Evolutionary conservation across 2,113 vertebrate species (phyloP).

Genomic region (Notarius lentiginosus): DNA sequence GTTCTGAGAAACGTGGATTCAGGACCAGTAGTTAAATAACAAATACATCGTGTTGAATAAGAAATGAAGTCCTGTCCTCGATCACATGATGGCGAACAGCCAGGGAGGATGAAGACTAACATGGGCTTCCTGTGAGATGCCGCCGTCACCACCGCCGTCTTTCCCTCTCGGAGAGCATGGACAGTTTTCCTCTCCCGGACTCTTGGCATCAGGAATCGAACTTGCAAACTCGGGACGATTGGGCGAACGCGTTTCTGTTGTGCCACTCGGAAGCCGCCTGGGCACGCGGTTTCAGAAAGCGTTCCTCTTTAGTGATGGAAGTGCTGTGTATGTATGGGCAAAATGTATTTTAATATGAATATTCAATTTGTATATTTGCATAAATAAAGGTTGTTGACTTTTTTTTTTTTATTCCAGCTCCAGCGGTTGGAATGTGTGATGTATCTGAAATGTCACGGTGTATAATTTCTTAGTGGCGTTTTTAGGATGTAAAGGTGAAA

Average conservation of each 20-base stretch:
- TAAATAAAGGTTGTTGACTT: neutral
- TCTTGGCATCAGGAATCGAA: neutral
- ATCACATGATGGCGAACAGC: no score
- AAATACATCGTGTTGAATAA: neutral
- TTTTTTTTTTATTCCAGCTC: neutral
- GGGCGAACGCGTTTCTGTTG: neutral
- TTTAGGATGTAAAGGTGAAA: neutral
- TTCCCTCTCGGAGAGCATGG: neutral
- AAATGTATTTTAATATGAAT: no score
- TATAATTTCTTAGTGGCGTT: neutral
- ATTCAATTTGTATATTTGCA: neutral
- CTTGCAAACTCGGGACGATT: neutral
- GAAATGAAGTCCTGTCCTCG: neutral
- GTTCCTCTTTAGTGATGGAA: neutral
- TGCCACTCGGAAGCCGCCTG: neutral
- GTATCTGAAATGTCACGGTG: neutral
- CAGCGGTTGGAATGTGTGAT: neutral
- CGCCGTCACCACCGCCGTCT: neutral
- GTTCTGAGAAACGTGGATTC: no score
- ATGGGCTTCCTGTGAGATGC: neutral
- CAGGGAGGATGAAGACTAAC: neutral
- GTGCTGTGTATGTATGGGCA: neutral
- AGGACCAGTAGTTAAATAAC: neutral
- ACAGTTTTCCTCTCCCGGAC: neutral
- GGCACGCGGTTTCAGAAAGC: neutral